Evolutionary conservation across 2,888 invertebrate species (phyloP), one percentile per base, ranked within the genome.

Genomic region (Mimas tiliae): DNA sequence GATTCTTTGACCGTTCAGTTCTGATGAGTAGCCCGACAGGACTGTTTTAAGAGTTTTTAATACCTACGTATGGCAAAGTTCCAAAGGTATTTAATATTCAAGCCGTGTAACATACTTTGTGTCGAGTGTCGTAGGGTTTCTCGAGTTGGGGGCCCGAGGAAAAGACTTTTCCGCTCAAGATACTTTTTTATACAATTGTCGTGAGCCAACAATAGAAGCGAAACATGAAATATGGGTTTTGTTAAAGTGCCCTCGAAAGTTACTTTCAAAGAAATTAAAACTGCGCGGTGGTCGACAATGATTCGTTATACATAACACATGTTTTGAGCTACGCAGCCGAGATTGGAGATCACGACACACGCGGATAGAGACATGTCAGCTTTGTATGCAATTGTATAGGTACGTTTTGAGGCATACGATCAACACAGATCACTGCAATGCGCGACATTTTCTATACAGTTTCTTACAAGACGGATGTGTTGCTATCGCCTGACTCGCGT

Each of bases 61-160:
- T 85, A 83, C 80, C 77, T 82, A 83, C 78, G 80, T 82, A 85
- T 82, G 84, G 77, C 81, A 83, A 85, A 82, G 81, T 79, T 81
- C 81, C 78, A 80, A 82, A 85, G 83, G 81, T 83, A 84, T 58
- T 89, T 86, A 89, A 89, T 86, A 90, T 89, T 88, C 87, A 83
- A 76, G 78, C 74, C 81, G 78, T 82, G 87, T 84, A 81, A 84
- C 82, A 83, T 81, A 84, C 83, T 87, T 86, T 74, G 79, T 82
- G 79, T 85, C 71, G 78, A 90, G 88, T 86, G 85, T 83, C 85
- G 82, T 78, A 76, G 82, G 76, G 79, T 82, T 80, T 74, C 74
- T 50, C 50, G 80, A 82, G 81, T 80, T 80, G 83, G 82, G 84
- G 81, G 78, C 80, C 84, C 19, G 6, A 19, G 38, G 12, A 58